Conservation (phyloP, 1,140 invertebrate species). For the Temnothorax curvispinosus region DNA sequence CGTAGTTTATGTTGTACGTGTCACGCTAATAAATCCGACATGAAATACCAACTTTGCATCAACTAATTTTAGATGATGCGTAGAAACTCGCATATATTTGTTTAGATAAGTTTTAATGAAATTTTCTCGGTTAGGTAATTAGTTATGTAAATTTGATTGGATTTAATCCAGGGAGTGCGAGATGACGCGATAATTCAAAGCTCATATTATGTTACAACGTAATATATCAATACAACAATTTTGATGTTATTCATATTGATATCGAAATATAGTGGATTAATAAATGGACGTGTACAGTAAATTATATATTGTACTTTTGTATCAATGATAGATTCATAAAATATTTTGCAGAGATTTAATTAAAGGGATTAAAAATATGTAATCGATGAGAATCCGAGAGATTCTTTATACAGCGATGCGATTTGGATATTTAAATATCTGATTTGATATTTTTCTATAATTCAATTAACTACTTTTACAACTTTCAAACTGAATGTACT, state of each 20-base stretch:
- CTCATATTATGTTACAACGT: conserved; percentile 35
- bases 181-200: conserved; percentile 31
- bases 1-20: background rate
- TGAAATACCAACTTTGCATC: conserved; percentile 16
- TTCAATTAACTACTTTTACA: background rate
- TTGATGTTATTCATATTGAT: conserved; percentile 22
- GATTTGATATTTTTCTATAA: background rate
- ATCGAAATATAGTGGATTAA: conserved; percentile 9
- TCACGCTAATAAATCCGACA: background rate
- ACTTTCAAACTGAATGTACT: background rate
- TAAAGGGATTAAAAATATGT: background rate
- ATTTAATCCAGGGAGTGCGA: conserved; percentile 25
- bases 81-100: conserved; percentile 22
- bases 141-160: conserved; percentile 49
- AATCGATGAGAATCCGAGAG: background rate
- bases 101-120: conserved; percentile 43
- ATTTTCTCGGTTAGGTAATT: conserved; percentile 41
- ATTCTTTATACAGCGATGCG: background rate
- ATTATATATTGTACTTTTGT: background rate
- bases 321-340: background rate
- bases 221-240: conserved; percentile 14
- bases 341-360: background rate
- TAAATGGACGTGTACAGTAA: background rate
- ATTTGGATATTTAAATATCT: background rate
- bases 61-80: conserved; percentile 42